Base-by-base conservation (phyloP, 2,888 invertebrate species). In the Orthosia incerta region DNA sequence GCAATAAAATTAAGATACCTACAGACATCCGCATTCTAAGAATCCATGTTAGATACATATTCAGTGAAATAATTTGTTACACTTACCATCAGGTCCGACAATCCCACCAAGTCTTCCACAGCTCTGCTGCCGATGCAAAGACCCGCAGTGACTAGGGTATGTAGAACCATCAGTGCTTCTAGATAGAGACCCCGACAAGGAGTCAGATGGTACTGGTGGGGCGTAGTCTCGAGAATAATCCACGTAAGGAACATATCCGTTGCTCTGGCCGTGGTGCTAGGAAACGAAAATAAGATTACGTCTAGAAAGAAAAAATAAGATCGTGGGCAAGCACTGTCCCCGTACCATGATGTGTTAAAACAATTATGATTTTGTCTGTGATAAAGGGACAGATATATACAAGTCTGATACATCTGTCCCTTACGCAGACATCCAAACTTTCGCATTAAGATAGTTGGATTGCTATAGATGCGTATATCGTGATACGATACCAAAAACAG, bases 141-240 rank as follows among this genome's bases (percentile, higher is more conserved):
- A 94, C 0, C 94, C 94, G 56, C 91, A 93, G 46, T 95, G 94
- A 15, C 92, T 91, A 3, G 91, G 91, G 48, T 93, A 95, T 0
- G 89, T 87, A 0, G 94, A 93, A 12, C 92, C 91, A 18, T 95
- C 95, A 3, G 92, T 94, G 70, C 94, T 95, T 72, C 95, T 92
- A 0, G 95, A 91, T 3, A 95, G 70, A 0, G 95, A 96, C 0
- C 94, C 95, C 0, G 93, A 91, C 0, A 94, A 85, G 0, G 95
- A 94, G 53, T 95, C 95, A 1, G 89, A 87, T 3, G 91, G 95
- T 3, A 94, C 92, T 18, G 99, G 98, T 2, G 99, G 99, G 87
- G 98, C 98, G 95, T 99, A 99, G 93, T 99, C 99, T 31, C 98
- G 97, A 48, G 97, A 97, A 92, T 99, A 99, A 93, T 99, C 99